These are phyloP conservation scores for Calameuta idolon DNA, from an alignment of 2,888 invertebrate genomes.

Conservation along the genomic window DNA sequence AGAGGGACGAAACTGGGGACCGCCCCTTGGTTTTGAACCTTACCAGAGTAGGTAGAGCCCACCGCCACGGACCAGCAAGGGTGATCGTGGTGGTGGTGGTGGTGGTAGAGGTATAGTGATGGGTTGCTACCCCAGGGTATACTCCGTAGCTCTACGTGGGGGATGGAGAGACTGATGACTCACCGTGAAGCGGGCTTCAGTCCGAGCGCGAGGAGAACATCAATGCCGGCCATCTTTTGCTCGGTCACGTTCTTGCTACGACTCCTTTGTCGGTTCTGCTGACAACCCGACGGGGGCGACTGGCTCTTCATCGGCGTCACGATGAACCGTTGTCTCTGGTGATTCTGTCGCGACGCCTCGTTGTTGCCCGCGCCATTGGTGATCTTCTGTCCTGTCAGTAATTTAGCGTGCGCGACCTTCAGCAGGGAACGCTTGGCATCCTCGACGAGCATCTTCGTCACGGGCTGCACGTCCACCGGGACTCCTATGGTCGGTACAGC, in stretches of 20 bases:
- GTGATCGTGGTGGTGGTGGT: conserved; percentile 5
- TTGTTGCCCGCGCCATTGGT: conserved; percentile 13
- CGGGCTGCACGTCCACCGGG: conserved; percentile 63
- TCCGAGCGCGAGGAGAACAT: conserved; percentile 71
- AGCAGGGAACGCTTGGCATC: conserved; percentile 58
- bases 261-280: conserved; percentile 24
- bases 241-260: conserved; percentile 40
- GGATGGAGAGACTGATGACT: conserved; percentile 39
- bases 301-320: not conserved
- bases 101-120: conserved; percentile 1
- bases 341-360: conserved; percentile 19
- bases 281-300: conserved; percentile 22
- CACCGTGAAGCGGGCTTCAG: conserved; percentile 68
- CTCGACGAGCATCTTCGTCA: conserved; percentile 63
- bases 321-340: conserved; percentile 26
- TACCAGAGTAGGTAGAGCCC: conserved; percentile 1
- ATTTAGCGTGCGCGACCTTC: conserved; percentile 57
- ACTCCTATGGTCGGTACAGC: conserved; percentile 68
- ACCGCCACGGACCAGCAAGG: not conserved
- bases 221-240: conserved; percentile 63
- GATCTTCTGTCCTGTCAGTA: conserved; percentile 31
- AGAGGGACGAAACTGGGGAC: not conserved
- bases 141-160: not conserved
- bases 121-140: conserved; percentile 4
- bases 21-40: not conserved